A percentile compares a stretch with the other conserved stretches of the same genome.
Evolutionary conservation across 2,888 invertebrate genomes (phyloP).

Genomic region (Lasioglossum calceatum): DNA sequence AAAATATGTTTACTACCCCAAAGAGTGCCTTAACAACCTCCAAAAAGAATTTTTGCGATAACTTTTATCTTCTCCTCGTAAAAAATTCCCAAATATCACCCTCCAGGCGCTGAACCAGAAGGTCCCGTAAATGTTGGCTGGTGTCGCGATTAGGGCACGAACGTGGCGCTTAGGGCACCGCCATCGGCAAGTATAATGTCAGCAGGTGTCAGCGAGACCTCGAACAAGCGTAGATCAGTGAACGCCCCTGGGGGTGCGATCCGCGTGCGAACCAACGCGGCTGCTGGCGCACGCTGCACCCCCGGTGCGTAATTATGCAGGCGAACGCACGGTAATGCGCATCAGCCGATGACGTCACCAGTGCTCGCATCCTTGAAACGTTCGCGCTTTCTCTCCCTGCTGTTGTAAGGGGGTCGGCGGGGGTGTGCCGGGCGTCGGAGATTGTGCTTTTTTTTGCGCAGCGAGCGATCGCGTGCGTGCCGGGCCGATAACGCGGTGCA

Average conservation of each 20-base stretch:
- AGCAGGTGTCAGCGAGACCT: not conserved
- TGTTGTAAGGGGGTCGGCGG: not conserved
- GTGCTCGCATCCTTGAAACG: slow-evolving; percentile 39
- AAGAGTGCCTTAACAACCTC: not conserved
- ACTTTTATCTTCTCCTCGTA: not conserved
- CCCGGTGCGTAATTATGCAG: slow-evolving; percentile 43
- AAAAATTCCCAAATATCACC: not conserved
- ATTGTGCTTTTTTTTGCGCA: slow-evolving; percentile 27
- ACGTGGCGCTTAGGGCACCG: not conserved
- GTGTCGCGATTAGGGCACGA: not conserved
- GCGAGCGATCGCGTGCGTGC: slow-evolving; percentile 52
- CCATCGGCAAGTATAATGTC: not conserved
- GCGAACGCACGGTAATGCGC: slow-evolving; percentile 29
- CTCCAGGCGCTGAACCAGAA: not conserved
- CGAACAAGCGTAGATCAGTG: not conserved
- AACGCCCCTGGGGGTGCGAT: not conserved
- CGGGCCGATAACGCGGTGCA: slow-evolving; percentile 41
- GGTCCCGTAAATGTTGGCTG: not conserved
- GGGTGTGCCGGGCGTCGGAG: not conserved
- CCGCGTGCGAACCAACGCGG: not conserved
- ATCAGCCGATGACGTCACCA: slow-evolving; percentile 28
- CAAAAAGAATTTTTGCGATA: not conserved
- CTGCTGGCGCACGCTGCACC: not conserved
- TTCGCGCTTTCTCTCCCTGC: not conserved
- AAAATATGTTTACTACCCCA: not conserved